Conservation (phyloP, 2,113 vertebrate species). For the Mustela lutreola region DNA sequence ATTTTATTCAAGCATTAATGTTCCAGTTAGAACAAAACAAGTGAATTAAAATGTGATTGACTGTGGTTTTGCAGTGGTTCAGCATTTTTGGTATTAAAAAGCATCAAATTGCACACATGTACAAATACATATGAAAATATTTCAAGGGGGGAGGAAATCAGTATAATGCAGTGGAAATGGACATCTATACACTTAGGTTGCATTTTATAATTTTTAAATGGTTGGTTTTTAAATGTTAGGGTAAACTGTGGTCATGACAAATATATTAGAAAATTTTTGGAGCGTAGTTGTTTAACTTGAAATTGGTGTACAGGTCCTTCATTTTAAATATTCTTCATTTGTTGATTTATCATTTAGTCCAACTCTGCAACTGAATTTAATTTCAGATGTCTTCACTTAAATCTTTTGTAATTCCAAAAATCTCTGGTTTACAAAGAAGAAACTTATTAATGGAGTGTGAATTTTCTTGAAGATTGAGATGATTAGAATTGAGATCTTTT, state of each 20-base stretch:
- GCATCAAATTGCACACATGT: neutral
- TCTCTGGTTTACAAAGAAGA: neutral
- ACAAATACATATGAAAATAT: neutral
- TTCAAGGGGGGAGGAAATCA: neutral
- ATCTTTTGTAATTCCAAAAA: slow-evolving; percentile 12
- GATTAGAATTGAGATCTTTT: slow-evolving; percentile 28
- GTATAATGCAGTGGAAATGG: neutral
- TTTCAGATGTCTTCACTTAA: neutral
- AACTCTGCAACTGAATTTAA: neutral
- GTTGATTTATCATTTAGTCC: neutral
- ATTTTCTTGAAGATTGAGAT: slow-evolving; percentile 13
- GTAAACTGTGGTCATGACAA: neutral
- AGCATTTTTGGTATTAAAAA: neutral
- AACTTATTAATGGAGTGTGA: neutral
- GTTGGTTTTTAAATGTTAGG: neutral
- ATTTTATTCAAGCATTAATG: neutral
- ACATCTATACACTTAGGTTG: neutral
- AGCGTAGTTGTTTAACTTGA: neutral
- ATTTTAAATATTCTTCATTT: neutral
- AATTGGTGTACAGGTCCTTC: neutral
- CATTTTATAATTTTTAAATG: slow-evolving; percentile 32
- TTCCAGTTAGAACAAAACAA: neutral
- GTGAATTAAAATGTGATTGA: neutral
- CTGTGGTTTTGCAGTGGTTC: neutral
- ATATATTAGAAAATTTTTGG: neutral